phyloP scores from a whole-genome alignment of 1,140 invertebrate genomes.

The Drosophila orosa region DNA sequence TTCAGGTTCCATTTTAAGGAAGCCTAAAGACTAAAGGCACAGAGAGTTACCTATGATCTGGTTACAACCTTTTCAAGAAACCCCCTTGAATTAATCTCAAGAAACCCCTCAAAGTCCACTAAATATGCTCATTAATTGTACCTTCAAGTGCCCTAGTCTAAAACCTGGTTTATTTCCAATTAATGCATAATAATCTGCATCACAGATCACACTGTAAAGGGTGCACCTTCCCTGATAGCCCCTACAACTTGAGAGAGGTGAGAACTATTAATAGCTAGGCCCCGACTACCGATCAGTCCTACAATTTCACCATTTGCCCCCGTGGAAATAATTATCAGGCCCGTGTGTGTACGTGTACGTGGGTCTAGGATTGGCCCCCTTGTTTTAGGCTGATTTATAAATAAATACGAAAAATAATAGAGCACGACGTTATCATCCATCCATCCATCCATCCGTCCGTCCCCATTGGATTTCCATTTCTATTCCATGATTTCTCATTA shows the following conservation, averaged over 20 bases:
- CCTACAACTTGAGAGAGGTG: background rate
- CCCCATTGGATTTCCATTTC: slow-evolving; percentile 9
- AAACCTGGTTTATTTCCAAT: background rate
- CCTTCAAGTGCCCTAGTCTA: too few species aligned
- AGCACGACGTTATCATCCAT: slow-evolving; percentile 12
- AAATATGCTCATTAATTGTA: too few species aligned
- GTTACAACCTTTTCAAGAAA: too few species aligned
- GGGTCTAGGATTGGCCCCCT: slow-evolving; percentile 7
- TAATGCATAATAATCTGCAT: background rate
- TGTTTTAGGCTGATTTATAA: slow-evolving; percentile 4
- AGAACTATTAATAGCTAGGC: slow-evolving; percentile 1
- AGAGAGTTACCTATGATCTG: too few species aligned
- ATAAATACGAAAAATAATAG: slow-evolving; percentile 7
- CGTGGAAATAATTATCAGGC: background rate
- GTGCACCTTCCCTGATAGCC: slow-evolving; percentile 1
- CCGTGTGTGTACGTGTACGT: background rate
- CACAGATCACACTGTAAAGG: background rate
- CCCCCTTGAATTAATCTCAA: too few species aligned
- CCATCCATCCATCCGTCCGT: slow-evolving; percentile 5
- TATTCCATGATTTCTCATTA: slow-evolving; percentile 23
- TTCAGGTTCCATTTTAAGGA: too few species aligned
- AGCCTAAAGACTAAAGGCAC: too few species aligned
- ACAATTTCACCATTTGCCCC: slow-evolving; percentile 7
- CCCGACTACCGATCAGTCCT: background rate
- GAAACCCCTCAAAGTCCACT: too few species aligned